phyloP scores from a whole-genome alignment of 1,140 invertebrate species.

The Eupristina koningsbergeri region DNA sequence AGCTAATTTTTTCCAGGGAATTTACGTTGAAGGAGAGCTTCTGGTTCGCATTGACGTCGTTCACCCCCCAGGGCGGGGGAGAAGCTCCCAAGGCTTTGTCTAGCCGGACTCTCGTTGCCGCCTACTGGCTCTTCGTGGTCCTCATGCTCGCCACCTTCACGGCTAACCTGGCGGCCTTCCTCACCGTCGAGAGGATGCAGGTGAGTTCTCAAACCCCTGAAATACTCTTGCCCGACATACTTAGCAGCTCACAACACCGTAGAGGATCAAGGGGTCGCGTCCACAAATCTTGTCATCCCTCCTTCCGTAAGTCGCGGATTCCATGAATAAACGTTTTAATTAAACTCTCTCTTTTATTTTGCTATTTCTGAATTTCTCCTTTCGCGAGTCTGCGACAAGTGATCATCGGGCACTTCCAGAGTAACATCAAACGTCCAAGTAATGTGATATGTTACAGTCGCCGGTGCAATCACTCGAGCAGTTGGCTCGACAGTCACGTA shows the following conservation, averaged over 20 bases:
- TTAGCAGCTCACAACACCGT: background rate
- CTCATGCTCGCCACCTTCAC: conserved; percentile 96
- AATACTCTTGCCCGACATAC: background rate
- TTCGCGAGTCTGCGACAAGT: too few species aligned
- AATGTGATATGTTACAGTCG: conserved; percentile 73
- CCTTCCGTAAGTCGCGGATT: too few species aligned
- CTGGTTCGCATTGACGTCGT: conserved; percentile 94
- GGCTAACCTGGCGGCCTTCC: conserved; percentile 95
- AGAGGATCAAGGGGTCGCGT: background rate
- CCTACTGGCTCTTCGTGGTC: conserved; percentile 94
- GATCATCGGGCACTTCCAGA: too few species aligned
- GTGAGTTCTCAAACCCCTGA: conserved; percentile 64
- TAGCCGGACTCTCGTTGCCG: conserved; percentile 87
- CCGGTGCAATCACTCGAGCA: conserved; percentile 91
- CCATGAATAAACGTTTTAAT: too few species aligned
- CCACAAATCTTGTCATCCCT: background rate
- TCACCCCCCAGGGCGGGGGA: conserved; percentile 92
- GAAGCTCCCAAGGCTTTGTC: conserved; percentile 90
- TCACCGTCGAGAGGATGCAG: conserved; percentile 97
- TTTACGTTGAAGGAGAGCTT: conserved; percentile 92
- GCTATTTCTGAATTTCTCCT: too few species aligned
- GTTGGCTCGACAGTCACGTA: conserved; percentile 87
- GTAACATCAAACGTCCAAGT: too few species aligned
- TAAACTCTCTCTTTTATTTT: too few species aligned
- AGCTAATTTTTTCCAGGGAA: conserved; percentile 78